phyloP scores from a whole-genome alignment of 2,888 invertebrate genomes.

The Homarus gammarus region DNA sequence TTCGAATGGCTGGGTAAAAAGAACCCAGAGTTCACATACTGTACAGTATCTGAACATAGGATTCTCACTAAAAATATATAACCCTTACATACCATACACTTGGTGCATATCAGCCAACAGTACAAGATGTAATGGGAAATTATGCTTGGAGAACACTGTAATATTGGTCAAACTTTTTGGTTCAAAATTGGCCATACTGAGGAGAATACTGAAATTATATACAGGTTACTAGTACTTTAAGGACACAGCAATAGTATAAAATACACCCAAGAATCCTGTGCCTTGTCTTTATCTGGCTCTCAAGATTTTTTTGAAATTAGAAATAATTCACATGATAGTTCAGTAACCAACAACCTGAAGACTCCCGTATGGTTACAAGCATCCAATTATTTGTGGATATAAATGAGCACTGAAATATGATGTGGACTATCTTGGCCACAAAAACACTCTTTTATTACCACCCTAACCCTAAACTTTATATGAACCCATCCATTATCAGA shows the following conservation, averaged over 20 bases:
- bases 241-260: neutral
- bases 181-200: neutral
- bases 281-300: too few species aligned
- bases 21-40: neutral
- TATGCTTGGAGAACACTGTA: neutral
- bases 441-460: too few species aligned
- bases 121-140: neutral
- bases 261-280: neutral
- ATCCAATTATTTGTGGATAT: too few species aligned
- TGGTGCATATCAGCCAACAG: neutral
- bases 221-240: conserved; percentile 4
- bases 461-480: too few species aligned
- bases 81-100: neutral
- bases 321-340: too few species aligned
- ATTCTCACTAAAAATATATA: neutral
- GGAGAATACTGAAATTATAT: conserved; percentile 5
- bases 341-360: too few species aligned
- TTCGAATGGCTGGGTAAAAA: too few species aligned
- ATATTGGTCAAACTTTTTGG: neutral
- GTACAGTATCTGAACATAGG: neutral
- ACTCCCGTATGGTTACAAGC: too few species aligned
- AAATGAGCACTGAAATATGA: too few species aligned
- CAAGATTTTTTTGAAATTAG: too few species aligned
- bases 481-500: too few species aligned
- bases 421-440: too few species aligned